Percentiles rank a stretch among this genome's conserved stretches.
Evolutionary conservation across 2,113 vertebrate genomes (phyloP).

Genomic region (Peromyscus maniculatus): DNA sequence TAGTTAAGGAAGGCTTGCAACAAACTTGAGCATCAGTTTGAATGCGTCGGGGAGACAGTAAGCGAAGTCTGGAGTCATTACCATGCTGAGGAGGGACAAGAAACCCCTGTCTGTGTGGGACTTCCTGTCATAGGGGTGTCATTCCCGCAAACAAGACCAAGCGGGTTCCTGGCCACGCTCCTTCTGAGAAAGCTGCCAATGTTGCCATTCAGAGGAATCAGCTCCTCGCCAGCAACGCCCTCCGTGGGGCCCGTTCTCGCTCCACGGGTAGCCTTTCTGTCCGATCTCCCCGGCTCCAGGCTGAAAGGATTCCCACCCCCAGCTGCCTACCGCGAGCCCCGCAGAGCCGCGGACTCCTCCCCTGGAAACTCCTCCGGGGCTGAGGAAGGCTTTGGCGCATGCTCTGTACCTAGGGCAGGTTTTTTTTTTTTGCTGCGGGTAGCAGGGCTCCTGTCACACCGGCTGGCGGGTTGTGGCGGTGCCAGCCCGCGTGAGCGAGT

Average conservation of each 20-base stretch:
- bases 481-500: slow-evolving; percentile 77
- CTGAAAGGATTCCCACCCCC: slow-evolving; percentile 66
- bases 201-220: background rate
- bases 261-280: background rate
- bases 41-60: background rate
- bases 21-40: slow-evolving; percentile 46
- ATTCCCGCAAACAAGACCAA: background rate
- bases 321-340: slow-evolving; percentile 50
- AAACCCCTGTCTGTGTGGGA: background rate
- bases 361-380: slow-evolving; percentile 82
- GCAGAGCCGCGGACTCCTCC: slow-evolving; percentile 75
- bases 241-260: background rate
- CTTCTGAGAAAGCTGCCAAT: background rate
- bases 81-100: background rate
- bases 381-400: slow-evolving; percentile 78
- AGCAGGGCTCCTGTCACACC: slow-evolving; percentile 77
- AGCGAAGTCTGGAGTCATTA: background rate
- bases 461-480: slow-evolving; percentile 79
- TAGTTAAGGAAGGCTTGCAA: background rate
- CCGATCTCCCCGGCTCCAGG: background rate
- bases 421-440: slow-evolving; percentile 77
- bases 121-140: background rate
- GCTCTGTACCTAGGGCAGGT: slow-evolving; percentile 82
- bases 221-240: background rate
- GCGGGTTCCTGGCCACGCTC: background rate